Percentiles rank a stretch among this genome's conserved stretches.
phyloP scores from a whole-genome alignment of 2,797 vertebrate genomes.

The Onychomys leucogaster region DNA sequence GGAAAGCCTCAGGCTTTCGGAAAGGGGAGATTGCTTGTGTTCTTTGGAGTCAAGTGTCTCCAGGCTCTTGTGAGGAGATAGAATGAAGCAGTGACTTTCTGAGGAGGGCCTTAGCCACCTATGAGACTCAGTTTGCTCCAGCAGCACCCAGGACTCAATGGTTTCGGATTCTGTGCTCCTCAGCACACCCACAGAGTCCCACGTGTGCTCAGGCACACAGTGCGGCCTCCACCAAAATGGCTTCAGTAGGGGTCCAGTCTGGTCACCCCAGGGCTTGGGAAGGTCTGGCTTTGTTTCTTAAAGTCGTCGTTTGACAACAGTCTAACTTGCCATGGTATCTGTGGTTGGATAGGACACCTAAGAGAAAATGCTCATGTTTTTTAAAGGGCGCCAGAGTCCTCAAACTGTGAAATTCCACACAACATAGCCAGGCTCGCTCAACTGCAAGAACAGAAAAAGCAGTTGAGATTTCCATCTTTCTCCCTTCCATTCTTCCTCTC shows the following conservation, averaged over 20 bases:
- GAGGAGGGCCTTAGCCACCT: neutral
- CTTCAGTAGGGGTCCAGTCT: neutral
- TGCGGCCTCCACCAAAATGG: conserved; percentile 61
- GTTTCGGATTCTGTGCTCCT: neutral
- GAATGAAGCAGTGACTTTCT: neutral
- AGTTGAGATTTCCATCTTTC: neutral
- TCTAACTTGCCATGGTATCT: conserved; percentile 15
- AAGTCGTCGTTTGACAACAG: conserved; percentile 12
- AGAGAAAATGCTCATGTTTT: conserved; percentile 47
- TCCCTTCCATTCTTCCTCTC: neutral
- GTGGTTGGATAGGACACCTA: neutral
- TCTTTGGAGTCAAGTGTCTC: neutral
- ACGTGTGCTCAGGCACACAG: neutral
- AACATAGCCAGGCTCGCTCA: neutral
- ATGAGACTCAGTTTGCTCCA: neutral
- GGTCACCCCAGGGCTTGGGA: conserved; percentile 6
- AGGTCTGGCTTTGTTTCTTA: conserved; percentile 8
- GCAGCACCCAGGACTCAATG: neutral
- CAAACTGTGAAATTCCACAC: conserved; percentile 42
- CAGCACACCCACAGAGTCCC: neutral
- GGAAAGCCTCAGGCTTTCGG: neutral
- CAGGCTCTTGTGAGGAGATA: neutral
- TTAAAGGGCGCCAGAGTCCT: neutral
- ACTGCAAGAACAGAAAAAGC: neutral
- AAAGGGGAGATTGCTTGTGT: neutral